These are phyloP conservation scores for Armadillidium nasatum DNA, from an alignment of 1,140 invertebrate genomes.

Conservation along the genomic window DNA sequence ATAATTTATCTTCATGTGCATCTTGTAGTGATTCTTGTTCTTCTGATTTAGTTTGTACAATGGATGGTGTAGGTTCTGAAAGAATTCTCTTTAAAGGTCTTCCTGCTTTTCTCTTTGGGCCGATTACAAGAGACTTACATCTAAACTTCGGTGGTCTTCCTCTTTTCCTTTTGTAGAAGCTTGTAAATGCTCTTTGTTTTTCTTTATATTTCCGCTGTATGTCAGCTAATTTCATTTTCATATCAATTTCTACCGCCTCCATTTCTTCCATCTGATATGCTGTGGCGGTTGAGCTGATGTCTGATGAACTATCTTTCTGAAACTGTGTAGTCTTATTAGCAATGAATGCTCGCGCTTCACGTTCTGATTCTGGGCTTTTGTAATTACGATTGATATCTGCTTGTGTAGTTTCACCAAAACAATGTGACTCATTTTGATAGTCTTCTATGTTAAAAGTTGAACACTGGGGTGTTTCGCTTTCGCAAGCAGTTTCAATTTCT, in stretches of 20 bases:
- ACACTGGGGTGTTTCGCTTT: not conserved
- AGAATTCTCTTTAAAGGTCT: not conserved
- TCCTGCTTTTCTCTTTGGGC: not conserved
- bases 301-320: not conserved
- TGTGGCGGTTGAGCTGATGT: not conserved
- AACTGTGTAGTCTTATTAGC: not conserved
- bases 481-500: not conserved
- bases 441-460: not conserved
- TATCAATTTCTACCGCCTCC: not conserved
- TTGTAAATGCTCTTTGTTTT: not conserved
- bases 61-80: not conserved
- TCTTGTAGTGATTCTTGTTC: not conserved
- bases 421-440: not conserved
- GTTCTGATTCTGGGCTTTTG: not conserved
- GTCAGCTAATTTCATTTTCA: not conserved
- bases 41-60: not conserved
- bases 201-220: not conserved
- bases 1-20: no score
- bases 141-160: not conserved
- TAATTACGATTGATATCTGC: constrained; percentile 1
- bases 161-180: not conserved
- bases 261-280: not conserved
- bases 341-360: not conserved
- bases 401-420: not conserved
- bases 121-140: not conserved